phyloP scores from a whole-genome alignment of 2,888 invertebrate species.

The Brachycybe producta region DNA sequence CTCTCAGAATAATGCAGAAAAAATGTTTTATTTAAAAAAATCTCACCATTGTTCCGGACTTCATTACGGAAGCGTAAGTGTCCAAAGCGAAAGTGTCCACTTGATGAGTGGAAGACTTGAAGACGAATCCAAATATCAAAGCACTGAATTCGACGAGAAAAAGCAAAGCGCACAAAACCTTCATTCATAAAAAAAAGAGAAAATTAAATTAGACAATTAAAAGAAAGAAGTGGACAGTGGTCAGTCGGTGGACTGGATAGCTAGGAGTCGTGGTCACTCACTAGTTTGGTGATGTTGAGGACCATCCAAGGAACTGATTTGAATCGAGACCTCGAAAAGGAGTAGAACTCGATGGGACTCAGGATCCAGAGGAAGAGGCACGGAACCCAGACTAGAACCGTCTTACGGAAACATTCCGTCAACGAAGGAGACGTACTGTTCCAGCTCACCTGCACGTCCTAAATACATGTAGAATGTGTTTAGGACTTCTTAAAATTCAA shows the following conservation, averaged over 20 bases:
- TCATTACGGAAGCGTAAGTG: too few species aligned
- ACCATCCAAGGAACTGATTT: slow-evolving; percentile 19
- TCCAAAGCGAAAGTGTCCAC: too few species aligned
- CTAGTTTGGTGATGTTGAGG: slow-evolving; percentile 29
- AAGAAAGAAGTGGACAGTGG: not conserved
- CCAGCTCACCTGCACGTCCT: slow-evolving; percentile 41
- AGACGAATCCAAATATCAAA: too few species aligned
- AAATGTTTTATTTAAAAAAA: too few species aligned
- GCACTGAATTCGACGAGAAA: too few species aligned
- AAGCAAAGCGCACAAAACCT: too few species aligned
- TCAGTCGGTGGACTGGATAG: not conserved
- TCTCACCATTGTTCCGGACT: too few species aligned
- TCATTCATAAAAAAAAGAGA: too few species aligned
- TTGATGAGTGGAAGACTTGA: too few species aligned
- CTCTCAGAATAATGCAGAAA: too few species aligned
- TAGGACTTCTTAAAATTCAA: too few species aligned
- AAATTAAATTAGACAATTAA: too few species aligned
- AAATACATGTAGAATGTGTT: not conserved
- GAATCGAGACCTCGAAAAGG: slow-evolving; percentile 8
- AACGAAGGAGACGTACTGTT: slow-evolving; percentile 67
- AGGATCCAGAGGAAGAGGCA: slow-evolving; percentile 70
- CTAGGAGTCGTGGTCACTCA: slow-evolving; percentile 22
- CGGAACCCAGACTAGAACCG: slow-evolving; percentile 77
- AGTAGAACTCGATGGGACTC: slow-evolving; percentile 47
- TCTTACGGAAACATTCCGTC: slow-evolving; percentile 82